A percentile compares a stretch with the other conserved stretches of the same genome.
These are phyloP conservation scores for Pristionchus mayeri DNA, from an alignment of 2,888 invertebrate genomes.

Conservation along the genomic window DNA sequence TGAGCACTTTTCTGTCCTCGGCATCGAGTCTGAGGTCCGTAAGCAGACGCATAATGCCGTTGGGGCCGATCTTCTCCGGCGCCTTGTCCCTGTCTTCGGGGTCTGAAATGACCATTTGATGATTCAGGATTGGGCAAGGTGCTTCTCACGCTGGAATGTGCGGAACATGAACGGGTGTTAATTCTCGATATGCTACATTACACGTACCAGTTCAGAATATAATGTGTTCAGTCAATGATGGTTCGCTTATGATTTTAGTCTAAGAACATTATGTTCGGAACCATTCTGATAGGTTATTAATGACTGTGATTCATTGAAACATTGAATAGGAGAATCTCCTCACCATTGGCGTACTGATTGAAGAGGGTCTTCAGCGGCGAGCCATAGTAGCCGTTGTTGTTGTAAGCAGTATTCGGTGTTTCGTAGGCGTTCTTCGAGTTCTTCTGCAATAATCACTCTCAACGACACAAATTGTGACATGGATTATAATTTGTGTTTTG, in stretches of 20 bases:
- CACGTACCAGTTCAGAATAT: not conserved
- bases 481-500: too few relatives aligned
- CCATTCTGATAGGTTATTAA: too few relatives aligned
- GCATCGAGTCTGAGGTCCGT: slow-evolving; percentile 92
- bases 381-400: too few relatives aligned
- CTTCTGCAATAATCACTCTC: not conserved
- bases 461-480: too few relatives aligned
- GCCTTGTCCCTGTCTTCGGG: slow-evolving; percentile 60
- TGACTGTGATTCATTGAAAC: not conserved
- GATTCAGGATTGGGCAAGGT: too few relatives aligned
- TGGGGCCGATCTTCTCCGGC: slow-evolving; percentile 89
- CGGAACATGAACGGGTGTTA: too few relatives aligned
- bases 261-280: too few relatives aligned
- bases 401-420: too few relatives aligned
- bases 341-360: not conserved
- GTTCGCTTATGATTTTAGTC: too few relatives aligned
- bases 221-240: not conserved
- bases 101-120: slow-evolving; percentile 41
- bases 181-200: not conserved
- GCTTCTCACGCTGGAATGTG: too few relatives aligned
- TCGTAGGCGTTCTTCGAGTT: not conserved
- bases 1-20: slow-evolving; percentile 86
- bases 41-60: slow-evolving; percentile 94
- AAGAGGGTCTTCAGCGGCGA: not conserved
- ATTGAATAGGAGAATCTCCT: not conserved